Base-by-base conservation (phyloP, 2,888 invertebrate genomes). In the Saturnia pavonia region DNA sequence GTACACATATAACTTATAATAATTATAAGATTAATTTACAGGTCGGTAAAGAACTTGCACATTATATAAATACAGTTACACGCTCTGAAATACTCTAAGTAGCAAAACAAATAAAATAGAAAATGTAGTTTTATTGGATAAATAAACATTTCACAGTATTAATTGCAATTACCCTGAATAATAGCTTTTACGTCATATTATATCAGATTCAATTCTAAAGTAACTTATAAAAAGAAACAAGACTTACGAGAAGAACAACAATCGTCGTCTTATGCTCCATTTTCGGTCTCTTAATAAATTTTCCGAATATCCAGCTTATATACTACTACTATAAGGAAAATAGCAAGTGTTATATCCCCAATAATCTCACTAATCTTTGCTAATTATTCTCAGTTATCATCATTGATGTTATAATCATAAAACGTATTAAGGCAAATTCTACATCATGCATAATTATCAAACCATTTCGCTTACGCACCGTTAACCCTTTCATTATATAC, bases 231-330 rank as follows among this genome's bases (percentile, higher is more conserved):
- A 63, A 68, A 63, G 63, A 25, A 67, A 60, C 40, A 65, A 54
- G 45, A 85, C 87, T 86, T 78, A 89, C 90, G 19, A 88, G 66
- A 74, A 86, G 71, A 42, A 79, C 72, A 22, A 76, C 74, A 67
- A 86, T 74, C 69, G 73, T 72, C 45, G 73, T 66, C 51, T 78
- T 79, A 27, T 69, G 74, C 70, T 80, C 80, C 88, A 88, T 88
- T 72, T 74, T 79, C 16, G 69, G 51, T 22, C 65, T 75, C 70
- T 75, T 71, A 51, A 54, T 45, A 65, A 70, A 69, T 22, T 57
- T 71, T 67, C 12, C 67, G 0, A 54, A 12, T 48, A 11, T 22
- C 66, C 69, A 34, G 73, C 72, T 75, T 76, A 65, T 79, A 79
- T 79, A 79, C 71, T 71, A 12, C 48, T 27, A 34, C 14, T 68